Evolutionary conservation across 2,888 invertebrate genomes (phyloP), one percentile per base, ranked within the genome.

Genomic region (Macrosoma leucophasiata): DNA sequence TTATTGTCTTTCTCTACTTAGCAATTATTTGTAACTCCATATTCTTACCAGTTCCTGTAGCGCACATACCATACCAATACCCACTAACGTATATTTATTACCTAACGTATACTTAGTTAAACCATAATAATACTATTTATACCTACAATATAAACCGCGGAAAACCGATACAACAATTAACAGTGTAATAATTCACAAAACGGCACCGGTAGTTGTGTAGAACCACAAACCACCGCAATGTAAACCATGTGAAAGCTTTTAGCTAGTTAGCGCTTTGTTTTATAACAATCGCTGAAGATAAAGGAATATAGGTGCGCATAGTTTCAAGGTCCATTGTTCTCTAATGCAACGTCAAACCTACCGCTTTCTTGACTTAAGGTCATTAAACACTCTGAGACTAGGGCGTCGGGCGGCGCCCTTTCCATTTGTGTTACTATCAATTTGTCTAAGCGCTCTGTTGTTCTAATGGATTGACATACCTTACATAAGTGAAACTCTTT

Each of bases 281-380:
- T 66, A 58, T 58, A 73, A 73, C 72, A 72, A 73, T 70, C 55
- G 62, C 26, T 44, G 52, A 68, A 68, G 73, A 74, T 73, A 73
- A 68, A 70, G 68, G 64, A 58, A 56, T 62, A 55, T 58, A 64
- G 67, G 44, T 44, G 41, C n/a, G 65, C 64, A 66, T 64, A 69
- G 73, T 73, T 74, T 60, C 54, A 59, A 50, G 55, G 47, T 36
- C 71, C 46, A 68, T 76, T 77, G 77, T 77, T 70, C 59, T 48
- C 61, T 77, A 77, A 77, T 74, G 74, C 69, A 71, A 59, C 66
- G 67, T 50, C 61, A 61, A n/a, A n/a, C n/a, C n/a, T 66, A 59
- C 62, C 58, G 53, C 55, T 60, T 60, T 56, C 53, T 59, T 53
- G 52, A 53, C 62, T 66, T 58, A 55, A 62, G 62, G 57, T 71